Percentiles rank a stretch among this genome's conserved stretches.
Conservation (phyloP, 2,113 vertebrate species). For the Phasianus colchicus region DNA sequence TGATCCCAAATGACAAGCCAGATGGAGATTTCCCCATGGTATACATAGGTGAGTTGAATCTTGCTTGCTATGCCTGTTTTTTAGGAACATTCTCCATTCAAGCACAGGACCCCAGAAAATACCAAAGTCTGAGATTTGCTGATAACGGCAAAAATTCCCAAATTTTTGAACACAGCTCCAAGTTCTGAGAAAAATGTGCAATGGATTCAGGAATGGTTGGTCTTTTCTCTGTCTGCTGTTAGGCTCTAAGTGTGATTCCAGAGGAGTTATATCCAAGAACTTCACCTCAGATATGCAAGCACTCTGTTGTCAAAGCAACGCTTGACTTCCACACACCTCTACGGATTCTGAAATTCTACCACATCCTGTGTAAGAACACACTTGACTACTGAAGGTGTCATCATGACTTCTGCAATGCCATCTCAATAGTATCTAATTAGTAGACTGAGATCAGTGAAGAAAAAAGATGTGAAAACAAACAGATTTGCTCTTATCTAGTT, state of each 20-base stretch:
- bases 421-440: background rate
- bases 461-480: background rate
- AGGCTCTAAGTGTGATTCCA: background rate
- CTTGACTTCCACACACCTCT: background rate
- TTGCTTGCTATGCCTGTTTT: background rate
- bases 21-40: background rate
- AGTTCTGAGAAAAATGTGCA: background rate
- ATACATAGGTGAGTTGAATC: background rate
- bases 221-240: background rate
- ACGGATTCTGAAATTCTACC: background rate
- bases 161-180: background rate
- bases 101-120: background rate
- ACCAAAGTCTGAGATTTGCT: background rate
- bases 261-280: background rate
- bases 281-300: background rate
- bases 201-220: background rate
- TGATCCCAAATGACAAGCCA: background rate
- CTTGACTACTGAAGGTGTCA: background rate
- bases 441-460: background rate
- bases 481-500: background rate
- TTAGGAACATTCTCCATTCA: background rate
- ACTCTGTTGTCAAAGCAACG: background rate
- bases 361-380: background rate
- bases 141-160: background rate
- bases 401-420: background rate